Evolutionary conservation across 2,113 vertebrate genomes (phyloP), one percentile per base, ranked within the genome.

Genomic region (Rhinopomastus cyanomelas): DNA sequence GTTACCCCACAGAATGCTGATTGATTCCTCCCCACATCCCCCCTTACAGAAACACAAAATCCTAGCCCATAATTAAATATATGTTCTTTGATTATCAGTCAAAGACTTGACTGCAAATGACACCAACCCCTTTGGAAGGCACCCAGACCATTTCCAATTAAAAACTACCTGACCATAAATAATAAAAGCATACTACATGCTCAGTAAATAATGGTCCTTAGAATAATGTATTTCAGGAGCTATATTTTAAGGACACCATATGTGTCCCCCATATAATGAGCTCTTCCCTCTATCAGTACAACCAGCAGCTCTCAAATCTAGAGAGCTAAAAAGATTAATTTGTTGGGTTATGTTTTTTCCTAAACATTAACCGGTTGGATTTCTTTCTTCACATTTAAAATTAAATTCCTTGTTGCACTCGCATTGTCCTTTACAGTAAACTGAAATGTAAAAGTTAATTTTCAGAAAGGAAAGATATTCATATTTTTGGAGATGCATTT

Each of bases 81-180:
- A 1, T 39, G 27, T 49, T 77, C n/a, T 64, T 78, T 75, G 79
- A 89, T 90, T 91, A 89, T 75, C 76, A 88, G 75, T 85, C 78
- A 80, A 88, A 88, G 37, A 60, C 49, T n/a, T 87, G 51, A 48
- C 62, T 87, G 62, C 1, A 1, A 89, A 67, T 26, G 49, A 65
- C 81, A 90, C 18, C 53, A 91, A 76, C 79, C 89, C 84, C 46
- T 81, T 88, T 95, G 91, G 94, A 96, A 94, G 60, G 51, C 85
- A 96, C 74, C 65, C 95, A 97, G 71, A 32, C 65, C 53, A 84
- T 27, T 96, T 94, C 85, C 90, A 97, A 93, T 96, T 97, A 96
- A 96, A 97, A 96, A 90, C 61, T 87, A 92, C 66, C 94, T 95
- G 81, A 82, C 86, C 87, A 96, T 96, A 97, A 96, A 97, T 96